Base-by-base conservation (phyloP, 2,888 invertebrate species). In the Harmothoe impar region DNA sequence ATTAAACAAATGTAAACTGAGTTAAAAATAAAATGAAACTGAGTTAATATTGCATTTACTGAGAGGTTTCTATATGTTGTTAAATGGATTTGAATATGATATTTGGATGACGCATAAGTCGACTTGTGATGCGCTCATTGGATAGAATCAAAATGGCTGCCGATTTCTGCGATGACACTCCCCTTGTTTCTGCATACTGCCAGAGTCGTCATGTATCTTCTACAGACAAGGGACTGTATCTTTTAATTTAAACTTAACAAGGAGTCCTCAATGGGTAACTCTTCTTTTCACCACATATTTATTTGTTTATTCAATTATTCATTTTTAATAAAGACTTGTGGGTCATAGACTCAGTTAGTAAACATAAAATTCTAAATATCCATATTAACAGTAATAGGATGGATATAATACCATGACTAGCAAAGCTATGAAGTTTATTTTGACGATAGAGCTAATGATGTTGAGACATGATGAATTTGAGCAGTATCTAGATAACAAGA, bases 401-500 rank as follows among this genome's bases (percentile, higher is more conserved):
- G 43, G 10, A 43, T 43, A 10, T 43, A 43, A 10, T 43, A 10
- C 10, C 3, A 43, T 43, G 43, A 43, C 5, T 43, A 43, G 43
- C 43, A 29, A 29, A 72, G 72, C 25, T 72, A n/a, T n/a, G n/a
- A n/a, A n/a, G n/a, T n/a, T n/a, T n/a, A n/a, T 72, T 72, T 72
- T 15, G 17, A 72, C 5, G 5, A 0, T 72, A 7, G 72, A n/a
- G 20, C 1, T 72, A 29, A 72, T 15, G 31, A 7, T 72, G 25
- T 3, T 62, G 31, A 72, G 29, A 72, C 31, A 31, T 72, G 72
- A 23, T 72, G 72, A 72, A 29, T 29, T 72, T 72, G 72, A 3
- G 72, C 72, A 72, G 72, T 72, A 72, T 72, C 31, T 72, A 72
- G 72, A 72, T 15, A 62, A 62, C 62, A n/a, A 62, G 62, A n/a